Base-by-base conservation (phyloP, 2,113 vertebrate genomes). In the Piaya cayana region DNA sequence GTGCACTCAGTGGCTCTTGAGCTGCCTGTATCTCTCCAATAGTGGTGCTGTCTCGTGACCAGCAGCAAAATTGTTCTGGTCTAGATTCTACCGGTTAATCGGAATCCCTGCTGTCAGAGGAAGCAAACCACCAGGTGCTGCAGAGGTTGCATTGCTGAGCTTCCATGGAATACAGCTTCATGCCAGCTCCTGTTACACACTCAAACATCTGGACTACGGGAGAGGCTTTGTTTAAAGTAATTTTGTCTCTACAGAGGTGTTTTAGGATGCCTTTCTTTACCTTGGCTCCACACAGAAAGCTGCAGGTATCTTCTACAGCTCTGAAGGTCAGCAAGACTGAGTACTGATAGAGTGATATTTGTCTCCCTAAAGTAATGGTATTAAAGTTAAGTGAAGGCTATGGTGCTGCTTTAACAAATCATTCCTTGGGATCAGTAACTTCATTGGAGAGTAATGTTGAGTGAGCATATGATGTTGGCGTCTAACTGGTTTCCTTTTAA, bases 401-500 rank as follows among this genome's bases (percentile, higher is more conserved):
- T 36, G 6, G 43, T 59, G 52, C 76, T 94, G 42, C 64, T 63
- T 62, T 83, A 77, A 47, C 62, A 87, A 80, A 39, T 85, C 23
- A 7, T 2, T 3, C 32, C 17, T 82, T 89, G 78, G 84, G 67
- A 91, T 82, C 92, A 87, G 34, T 80, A 74, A 39, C 16, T 71
- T 82, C 47, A 36, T 87, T 82, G 76, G 85, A 63, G 91, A 83
- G 47, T 85, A 23, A 65, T 19, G 26, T 59, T 45, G 63, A 67
- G 37, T 47, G 37, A 34, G 23, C 62, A 13, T 65, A 19, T 85
- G n/a, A 65, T 62, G 49, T 58, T 5, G 3, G 47, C 63, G 30
- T 87, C 65, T 91, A 89, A 77, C 6, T 88, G 75, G 45, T 50
- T 92, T 85, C 62, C 32, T 56, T 93, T 76, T 55, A 74, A 69